Evolutionary conservation across 2,797 vertebrate genomes (phyloP).

Genomic region (Schizopygopsis malacanthus): DNA sequence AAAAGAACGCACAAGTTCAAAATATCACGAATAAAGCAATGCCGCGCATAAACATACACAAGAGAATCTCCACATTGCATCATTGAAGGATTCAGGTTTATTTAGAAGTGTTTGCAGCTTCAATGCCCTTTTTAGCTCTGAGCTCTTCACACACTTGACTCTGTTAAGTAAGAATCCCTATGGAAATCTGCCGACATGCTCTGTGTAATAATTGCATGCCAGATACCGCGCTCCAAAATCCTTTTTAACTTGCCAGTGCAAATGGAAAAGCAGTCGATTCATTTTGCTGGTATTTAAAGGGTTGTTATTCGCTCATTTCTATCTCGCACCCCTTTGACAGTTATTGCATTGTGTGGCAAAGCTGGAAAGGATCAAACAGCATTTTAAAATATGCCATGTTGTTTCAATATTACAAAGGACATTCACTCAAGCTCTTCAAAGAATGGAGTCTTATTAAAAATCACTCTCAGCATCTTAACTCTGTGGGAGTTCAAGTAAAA

Average conservation of each 20-base stretch:
- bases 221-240: conserved; percentile 19
- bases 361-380: conserved; percentile 72
- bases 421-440: conserved; percentile 76
- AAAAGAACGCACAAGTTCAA: conserved; percentile 77
- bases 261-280: conserved; percentile 32
- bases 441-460: conserved; percentile 65
- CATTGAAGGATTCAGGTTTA: conserved; percentile 1
- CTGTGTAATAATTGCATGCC: conserved; percentile 20
- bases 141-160: conserved; percentile 31
- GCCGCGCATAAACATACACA: conserved; percentile 19
- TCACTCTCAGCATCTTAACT: conserved; percentile 28
- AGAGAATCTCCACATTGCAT: conserved; percentile 9
- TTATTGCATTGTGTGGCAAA: conserved; percentile 41
- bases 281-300: conserved; percentile 14
- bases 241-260: conserved; percentile 39
- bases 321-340: conserved; percentile 32
- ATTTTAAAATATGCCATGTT: conserved; percentile 67
- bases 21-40: conserved; percentile 65
- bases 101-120: background rate
- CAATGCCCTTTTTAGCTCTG: conserved; percentile 30
- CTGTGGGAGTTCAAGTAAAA: background rate
- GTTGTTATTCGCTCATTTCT: conserved; percentile 36
- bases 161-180: conserved; percentile 29
- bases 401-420: conserved; percentile 66
- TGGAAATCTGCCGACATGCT: conserved; percentile 19